Conservation (phyloP, 2,113 vertebrate genomes). For the Catagonus wagneri region DNA sequence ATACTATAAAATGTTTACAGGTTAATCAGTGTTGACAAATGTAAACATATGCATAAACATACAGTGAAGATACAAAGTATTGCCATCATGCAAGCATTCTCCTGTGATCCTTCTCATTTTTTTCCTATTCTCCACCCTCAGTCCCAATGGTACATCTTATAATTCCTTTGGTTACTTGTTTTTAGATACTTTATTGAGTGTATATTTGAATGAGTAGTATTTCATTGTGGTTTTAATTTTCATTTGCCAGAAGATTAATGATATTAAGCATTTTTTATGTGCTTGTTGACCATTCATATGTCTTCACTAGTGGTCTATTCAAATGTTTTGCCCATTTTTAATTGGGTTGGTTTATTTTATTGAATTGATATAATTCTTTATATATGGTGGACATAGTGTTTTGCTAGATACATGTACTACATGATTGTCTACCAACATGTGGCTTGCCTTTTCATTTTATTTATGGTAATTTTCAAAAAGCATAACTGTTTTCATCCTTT, state of each 20-base stretch:
- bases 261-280: not conserved
- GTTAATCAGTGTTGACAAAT: not conserved
- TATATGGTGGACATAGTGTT: not conserved
- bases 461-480: slow-evolving; percentile 5
- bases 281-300: not conserved
- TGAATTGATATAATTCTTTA: not conserved
- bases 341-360: not conserved
- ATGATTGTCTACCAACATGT: not conserved
- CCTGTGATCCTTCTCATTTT: not conserved
- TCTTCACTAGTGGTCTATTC: not conserved
- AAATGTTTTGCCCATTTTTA: not conserved
- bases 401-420: not conserved
- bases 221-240: not conserved
- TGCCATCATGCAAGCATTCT: not conserved
- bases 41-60: not conserved
- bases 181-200: not conserved
- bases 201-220: not conserved
- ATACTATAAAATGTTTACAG: not conserved
- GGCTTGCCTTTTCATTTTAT: not conserved
- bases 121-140: not conserved
- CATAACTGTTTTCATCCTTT: not conserved
- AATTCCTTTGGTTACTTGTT: not conserved
- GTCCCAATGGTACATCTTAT: not conserved
- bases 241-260: not conserved
- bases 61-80: not conserved